Evolutionary conservation across 2,888 invertebrate genomes (phyloP), one percentile per base, ranked within the genome.

Genomic region (Andrena haemorrhoa): DNA sequence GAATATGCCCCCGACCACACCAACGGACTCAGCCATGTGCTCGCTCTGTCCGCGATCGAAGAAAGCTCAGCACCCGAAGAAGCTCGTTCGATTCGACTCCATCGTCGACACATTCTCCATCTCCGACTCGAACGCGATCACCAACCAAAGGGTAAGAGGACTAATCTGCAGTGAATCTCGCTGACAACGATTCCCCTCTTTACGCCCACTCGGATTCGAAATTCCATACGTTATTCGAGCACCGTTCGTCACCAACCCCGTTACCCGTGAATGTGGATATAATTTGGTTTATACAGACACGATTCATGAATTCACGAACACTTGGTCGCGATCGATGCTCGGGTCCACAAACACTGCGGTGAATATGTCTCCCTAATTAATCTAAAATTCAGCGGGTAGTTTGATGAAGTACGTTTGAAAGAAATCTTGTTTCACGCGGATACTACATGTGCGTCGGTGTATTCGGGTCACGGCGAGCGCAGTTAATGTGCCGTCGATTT

Each of bases 31-130:
- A 91, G 94, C 94, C 91, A 96, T 96, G 96, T 96, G 95, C 93
- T 95, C 95, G 86, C 93, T 95, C 90, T 96, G 95, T 92, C 95
- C 95, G 83, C 94, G 95, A 82, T 94, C 94, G 90, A 95, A 95
- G 92, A 94, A 94, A 84, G 92, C 94, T 81, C 93, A 93, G 31
- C 92, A 92, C 74, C 93, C 94, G 73, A 95, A 95, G 92, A 96
- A 95, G 91, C 94, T 95, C 80, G 96, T 96, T 35, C 94, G 96
- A 72, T 96, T 96, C 91, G 95, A 96, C 92, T 95, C 96, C 8
- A 94, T 95, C 87, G 95, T 96, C 89, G 96, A 96, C 91, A 96
- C 96, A 29, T 96, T 95, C 90, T 95, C 95, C 75, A 95, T 95
- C 88, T 95, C 95, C 60, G 95, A 95, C 87, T 94, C 93, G 89